Percentiles rank a stretch among this genome's conserved stretches.
Evolutionary conservation across 2,113 vertebrate species (phyloP).

Genomic region (Gobio gobio): DNA sequence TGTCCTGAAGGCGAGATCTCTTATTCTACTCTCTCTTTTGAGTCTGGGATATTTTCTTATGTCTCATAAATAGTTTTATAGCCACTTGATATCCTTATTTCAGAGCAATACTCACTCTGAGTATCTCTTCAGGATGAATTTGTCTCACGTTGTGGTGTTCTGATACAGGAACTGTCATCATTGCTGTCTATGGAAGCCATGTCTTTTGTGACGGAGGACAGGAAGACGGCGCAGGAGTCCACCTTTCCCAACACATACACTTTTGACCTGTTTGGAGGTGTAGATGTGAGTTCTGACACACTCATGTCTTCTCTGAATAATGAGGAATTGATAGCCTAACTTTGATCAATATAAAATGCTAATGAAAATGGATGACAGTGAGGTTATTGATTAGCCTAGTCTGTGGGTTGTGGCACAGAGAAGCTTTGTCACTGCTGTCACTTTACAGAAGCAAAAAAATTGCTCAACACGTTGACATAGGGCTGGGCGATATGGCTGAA

Average conservation of each 20-base stretch:
- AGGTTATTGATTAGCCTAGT: too few relatives aligned
- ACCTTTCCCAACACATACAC: slow-evolving; percentile 96
- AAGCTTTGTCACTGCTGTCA: too few relatives aligned
- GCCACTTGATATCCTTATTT: neutral
- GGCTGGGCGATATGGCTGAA: too few relatives aligned
- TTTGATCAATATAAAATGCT: neutral
- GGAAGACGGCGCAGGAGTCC: slow-evolving; percentile 91
- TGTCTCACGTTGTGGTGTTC: neutral
- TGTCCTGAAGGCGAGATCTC: slow-evolving; percentile 87
- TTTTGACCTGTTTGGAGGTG: slow-evolving; percentile 97
- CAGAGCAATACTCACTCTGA: neutral
- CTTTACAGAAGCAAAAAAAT: too few relatives aligned
- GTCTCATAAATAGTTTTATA: neutral
- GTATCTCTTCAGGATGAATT: neutral
- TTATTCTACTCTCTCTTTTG: neutral
- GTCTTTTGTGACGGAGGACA: slow-evolving; percentile 95
- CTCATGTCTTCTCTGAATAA: neutral
- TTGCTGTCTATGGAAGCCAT: slow-evolving; percentile 98
- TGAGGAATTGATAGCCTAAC: neutral
- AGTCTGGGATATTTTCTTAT: neutral
- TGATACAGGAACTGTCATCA: slow-evolving; percentile 89
- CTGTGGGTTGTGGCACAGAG: too few relatives aligned
- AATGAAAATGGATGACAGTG: neutral
- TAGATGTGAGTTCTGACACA: slow-evolving; percentile 85
- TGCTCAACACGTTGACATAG: too few relatives aligned